Evolutionary conservation across 2,888 invertebrate genomes (phyloP).

Genomic region (Limnephilus rhombicus): DNA sequence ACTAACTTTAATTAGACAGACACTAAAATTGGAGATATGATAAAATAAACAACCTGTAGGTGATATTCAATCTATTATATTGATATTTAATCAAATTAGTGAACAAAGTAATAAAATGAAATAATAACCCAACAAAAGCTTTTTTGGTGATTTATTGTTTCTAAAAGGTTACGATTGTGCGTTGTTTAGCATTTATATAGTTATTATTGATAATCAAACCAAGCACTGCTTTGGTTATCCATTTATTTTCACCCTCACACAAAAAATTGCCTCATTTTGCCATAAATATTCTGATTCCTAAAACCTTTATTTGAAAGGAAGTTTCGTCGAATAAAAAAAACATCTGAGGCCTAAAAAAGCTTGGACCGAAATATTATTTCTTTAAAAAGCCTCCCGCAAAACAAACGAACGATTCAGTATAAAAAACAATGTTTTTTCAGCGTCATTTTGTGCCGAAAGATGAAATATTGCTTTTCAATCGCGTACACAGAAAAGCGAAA

Average conservation of each 20-base stretch:
- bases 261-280: not conserved
- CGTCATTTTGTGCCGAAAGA: conserved; percentile 5
- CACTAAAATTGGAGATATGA: too few species aligned
- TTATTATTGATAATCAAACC: not conserved
- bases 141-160: too few species aligned
- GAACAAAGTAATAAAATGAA: too few species aligned
- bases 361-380: not conserved
- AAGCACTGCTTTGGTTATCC: not conserved
- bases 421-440: conserved; percentile 19
- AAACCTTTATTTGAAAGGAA: not conserved
- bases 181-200: too few species aligned
- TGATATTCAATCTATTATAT: too few species aligned
- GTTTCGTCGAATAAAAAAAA: not conserved
- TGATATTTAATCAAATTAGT: too few species aligned
- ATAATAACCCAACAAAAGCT: too few species aligned
- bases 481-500: not conserved
- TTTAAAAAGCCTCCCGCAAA: not conserved
- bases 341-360: not conserved
- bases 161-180: too few species aligned
- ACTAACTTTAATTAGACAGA: too few species aligned
- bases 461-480: conserved; percentile 24
- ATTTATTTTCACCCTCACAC: not conserved
- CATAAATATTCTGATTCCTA: not conserved
- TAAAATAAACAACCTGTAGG: too few species aligned
- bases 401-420: not conserved